Percentiles rank a stretch among this genome's conserved stretches.
Conservation (phyloP, 2,888 invertebrate species). For the Imbricaverruca yamaguchii region DNA sequence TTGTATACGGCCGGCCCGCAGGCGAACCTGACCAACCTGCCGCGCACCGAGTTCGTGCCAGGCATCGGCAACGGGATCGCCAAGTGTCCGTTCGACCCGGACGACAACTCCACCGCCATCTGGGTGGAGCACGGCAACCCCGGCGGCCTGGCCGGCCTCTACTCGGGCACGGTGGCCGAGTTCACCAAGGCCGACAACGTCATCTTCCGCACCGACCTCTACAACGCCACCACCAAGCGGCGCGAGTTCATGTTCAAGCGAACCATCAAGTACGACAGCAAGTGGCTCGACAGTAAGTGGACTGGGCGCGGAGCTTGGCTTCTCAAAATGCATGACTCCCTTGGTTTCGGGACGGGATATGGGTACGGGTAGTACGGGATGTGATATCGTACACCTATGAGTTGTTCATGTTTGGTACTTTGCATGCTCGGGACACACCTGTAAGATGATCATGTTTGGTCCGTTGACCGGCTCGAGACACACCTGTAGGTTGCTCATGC, state of each 20-base stretch:
- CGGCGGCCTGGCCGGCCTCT: constrained; percentile 81
- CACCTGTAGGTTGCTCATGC: too few species aligned
- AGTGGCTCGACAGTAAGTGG: constrained; percentile 96
- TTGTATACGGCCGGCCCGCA: constrained; percentile 25
- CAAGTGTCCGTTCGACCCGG: constrained; percentile 95
- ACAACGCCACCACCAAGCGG: constrained; percentile 77
- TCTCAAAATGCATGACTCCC: too few species aligned
- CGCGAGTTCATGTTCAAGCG: constrained; percentile 84
- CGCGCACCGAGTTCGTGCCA: constrained; percentile 79
- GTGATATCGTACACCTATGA: too few species aligned
- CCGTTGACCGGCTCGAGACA: too few species aligned
- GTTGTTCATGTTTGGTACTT: too few species aligned
- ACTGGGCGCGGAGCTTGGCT: too few species aligned
- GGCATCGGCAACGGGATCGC: constrained; percentile 90
- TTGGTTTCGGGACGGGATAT: too few species aligned
- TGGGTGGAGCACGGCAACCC: constrained; percentile 96
- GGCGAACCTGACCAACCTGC: constrained; percentile 60
- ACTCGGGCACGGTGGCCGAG: constrained; percentile 96
- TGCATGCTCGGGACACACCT: too few species aligned
- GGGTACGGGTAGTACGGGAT: too few species aligned
- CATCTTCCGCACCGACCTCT: constrained; percentile 91
- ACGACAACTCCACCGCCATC: constrained; percentile 93
- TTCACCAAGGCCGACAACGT: constrained; percentile 95
- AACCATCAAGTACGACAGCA: constrained; percentile 93
- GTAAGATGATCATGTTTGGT: too few species aligned